These are phyloP conservation scores for Vollenhovia emeryi DNA, from an alignment of 1,140 invertebrate species.

Conservation along the genomic window DNA sequence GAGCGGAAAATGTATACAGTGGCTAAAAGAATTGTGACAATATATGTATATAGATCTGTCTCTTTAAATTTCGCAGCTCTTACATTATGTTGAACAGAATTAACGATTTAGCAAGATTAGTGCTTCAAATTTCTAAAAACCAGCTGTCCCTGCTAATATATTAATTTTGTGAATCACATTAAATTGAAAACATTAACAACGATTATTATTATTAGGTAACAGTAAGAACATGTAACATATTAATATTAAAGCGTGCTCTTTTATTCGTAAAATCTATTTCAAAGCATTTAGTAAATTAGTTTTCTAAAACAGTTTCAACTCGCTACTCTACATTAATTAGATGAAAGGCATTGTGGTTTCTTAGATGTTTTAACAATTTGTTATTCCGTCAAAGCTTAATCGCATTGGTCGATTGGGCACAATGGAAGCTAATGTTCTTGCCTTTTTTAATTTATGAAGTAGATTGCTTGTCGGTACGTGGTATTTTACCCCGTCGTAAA, in stretches of 20 bases:
- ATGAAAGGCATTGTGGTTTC: not conserved
- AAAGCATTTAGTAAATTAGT: not conserved
- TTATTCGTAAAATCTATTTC: not conserved
- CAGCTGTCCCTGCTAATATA: not conserved
- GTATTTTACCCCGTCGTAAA: not conserved
- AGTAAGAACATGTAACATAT: not conserved
- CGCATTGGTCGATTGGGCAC: not conserved
- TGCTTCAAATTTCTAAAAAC: not conserved
- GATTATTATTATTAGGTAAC: not conserved
- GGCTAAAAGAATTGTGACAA: not conserved
- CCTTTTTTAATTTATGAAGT: constrained; percentile 7
- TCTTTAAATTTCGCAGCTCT: not conserved
- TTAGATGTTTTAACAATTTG: not conserved
- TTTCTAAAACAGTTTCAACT: not conserved
- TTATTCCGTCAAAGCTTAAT: not conserved
- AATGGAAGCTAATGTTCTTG: not conserved
- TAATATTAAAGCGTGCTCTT: not conserved
- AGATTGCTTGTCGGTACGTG: not conserved
- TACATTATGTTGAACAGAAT: not conserved
- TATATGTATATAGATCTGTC: not conserved
- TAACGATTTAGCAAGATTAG: not conserved
- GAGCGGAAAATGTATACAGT: not conserved
- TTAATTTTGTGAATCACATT: not conserved
- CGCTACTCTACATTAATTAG: not conserved
- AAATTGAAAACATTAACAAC: not conserved